Percentiles rank a stretch among this genome's conserved stretches.
Evolutionary conservation across 2,888 invertebrate species (phyloP).

Genomic region (Troides helena): DNA sequence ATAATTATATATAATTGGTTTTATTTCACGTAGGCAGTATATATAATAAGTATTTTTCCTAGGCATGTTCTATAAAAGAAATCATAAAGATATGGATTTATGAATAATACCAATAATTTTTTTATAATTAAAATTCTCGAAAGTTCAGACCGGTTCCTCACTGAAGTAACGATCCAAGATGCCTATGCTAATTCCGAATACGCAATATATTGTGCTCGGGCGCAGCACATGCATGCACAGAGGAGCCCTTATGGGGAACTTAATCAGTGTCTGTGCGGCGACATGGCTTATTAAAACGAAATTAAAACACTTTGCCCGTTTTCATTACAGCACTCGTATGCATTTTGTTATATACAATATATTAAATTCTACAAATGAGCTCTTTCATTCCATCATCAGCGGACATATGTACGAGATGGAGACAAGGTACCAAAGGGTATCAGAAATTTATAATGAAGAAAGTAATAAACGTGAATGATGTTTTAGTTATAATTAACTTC

Average conservation of each 20-base stretch:
- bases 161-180: conserved; percentile 57
- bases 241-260: conserved; percentile 60
- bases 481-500: no score
- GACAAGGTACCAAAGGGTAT: not conserved
- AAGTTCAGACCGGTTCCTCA: conserved; percentile 25
- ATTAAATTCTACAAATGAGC: conserved; percentile 15
- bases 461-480: no score
- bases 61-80: not conserved
- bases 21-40: no score
- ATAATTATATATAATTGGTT: no score
- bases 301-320: conserved; percentile 63
- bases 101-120: conserved; percentile 22
- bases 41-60: no score
- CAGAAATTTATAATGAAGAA: not conserved
- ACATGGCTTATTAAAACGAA: conserved; percentile 74
- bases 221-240: conserved; percentile 46
- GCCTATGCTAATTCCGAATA: conserved; percentile 66
- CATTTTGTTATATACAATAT: conserved; percentile 16
- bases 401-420: not conserved
- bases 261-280: conserved; percentile 70
- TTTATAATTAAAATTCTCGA: conserved; percentile 19
- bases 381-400: conserved; percentile 11
- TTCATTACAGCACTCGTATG: conserved; percentile 47
- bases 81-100: not conserved
- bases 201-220: conserved; percentile 41